Evolutionary conservation across 2,113 vertebrate species (phyloP).

Genomic region (Phalacrocorax aristotelis): DNA sequence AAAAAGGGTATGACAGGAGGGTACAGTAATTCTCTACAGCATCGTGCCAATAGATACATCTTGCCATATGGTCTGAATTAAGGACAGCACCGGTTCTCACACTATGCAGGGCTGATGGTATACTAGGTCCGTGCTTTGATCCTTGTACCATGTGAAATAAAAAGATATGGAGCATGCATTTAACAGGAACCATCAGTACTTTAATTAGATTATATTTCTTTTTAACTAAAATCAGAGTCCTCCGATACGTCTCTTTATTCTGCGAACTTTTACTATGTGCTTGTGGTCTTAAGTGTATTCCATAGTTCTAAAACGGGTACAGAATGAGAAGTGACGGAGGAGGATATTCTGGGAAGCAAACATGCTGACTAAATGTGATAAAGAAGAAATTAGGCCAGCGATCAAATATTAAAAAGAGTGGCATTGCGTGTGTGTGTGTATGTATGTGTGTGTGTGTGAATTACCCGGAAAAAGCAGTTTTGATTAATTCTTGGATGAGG

Average conservation of each 20-base stretch:
- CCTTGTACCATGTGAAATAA: background rate
- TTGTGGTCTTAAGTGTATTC: background rate
- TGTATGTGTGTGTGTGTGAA: background rate
- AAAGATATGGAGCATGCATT: background rate
- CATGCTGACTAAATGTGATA: background rate
- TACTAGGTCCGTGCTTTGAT: background rate
- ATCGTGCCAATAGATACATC: background rate
- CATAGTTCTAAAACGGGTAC: background rate
- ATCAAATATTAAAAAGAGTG: background rate
- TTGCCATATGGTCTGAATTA: background rate
- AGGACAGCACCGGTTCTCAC: background rate
- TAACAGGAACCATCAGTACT: background rate
- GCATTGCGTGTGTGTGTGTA: background rate
- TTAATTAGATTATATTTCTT: background rate
- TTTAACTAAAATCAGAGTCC: background rate
- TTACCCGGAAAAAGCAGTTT: background rate
- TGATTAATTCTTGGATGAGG: background rate
- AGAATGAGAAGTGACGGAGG: background rate
- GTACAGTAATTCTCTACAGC: background rate
- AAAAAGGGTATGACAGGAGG: background rate
- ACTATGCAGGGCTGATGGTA: background rate
- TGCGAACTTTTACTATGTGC: background rate
- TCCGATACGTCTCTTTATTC: fast-evolving
- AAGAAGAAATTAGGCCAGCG: background rate
- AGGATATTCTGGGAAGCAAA: background rate